These are phyloP conservation scores for Steinernema hermaphroditum DNA, from an alignment of 2,888 invertebrate species.

Conservation along the genomic window DNA sequence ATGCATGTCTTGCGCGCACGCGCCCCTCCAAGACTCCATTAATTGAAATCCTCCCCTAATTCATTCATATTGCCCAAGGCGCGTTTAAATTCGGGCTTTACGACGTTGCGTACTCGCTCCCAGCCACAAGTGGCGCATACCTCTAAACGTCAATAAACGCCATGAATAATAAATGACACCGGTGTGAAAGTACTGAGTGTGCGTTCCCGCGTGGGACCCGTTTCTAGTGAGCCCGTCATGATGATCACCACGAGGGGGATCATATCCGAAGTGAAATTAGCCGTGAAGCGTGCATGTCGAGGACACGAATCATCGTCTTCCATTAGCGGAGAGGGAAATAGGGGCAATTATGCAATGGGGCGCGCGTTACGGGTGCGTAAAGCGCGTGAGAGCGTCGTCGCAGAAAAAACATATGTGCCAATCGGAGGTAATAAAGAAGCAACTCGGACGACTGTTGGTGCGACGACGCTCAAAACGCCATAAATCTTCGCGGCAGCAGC, in stretches of 20 bases:
- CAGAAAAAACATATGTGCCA: slow-evolving; percentile 15
- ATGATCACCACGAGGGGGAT: slow-evolving; percentile 18
- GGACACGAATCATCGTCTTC: neutral
- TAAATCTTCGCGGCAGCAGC: neutral
- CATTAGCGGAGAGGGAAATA: slow-evolving; percentile 6
- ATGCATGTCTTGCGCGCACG: slow-evolving; percentile 4
- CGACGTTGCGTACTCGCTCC: too few relatives aligned
- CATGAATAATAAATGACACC: slow-evolving; percentile 16
- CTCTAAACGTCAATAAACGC: too few relatives aligned
- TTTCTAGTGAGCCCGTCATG: neutral
- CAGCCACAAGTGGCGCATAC: too few relatives aligned
- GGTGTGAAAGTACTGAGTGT: slow-evolving; percentile 13
- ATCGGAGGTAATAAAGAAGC: neutral
- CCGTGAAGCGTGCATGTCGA: slow-evolving; percentile 1
- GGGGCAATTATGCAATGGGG: slow-evolving; percentile 28
- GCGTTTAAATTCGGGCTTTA: slow-evolving; percentile 19
- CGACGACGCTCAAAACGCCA: neutral
- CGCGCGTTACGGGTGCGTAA: neutral
- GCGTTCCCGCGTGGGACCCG: neutral
- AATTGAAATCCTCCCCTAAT: slow-evolving; percentile 28
- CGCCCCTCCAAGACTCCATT: slow-evolving; percentile 13
- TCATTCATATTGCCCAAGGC: slow-evolving; percentile 28
- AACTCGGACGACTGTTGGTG: neutral
- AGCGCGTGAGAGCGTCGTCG: neutral
- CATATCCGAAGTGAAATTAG: slow-evolving; percentile 19